Conservation (phyloP, 1,140 invertebrate species). For the Dendroctonus valens region DNA sequence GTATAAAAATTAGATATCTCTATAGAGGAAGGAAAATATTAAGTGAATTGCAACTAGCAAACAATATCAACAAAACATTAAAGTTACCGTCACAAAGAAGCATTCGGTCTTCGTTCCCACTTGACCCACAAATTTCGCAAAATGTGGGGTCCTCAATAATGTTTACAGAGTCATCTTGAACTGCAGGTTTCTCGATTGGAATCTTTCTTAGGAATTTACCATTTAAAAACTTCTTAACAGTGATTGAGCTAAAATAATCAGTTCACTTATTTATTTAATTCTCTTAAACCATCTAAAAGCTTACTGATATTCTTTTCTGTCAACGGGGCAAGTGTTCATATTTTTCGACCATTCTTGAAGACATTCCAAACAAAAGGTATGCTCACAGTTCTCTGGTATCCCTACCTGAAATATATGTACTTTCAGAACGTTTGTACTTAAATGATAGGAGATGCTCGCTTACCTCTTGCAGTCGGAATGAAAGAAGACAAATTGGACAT, state of each 20-base stretch:
- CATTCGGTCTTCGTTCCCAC: slow-evolving; percentile 83
- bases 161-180: slow-evolving; percentile 51
- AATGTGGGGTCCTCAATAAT: slow-evolving; percentile 67
- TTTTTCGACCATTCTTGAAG: slow-evolving; percentile 91
- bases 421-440: slow-evolving; percentile 1
- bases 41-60: neutral
- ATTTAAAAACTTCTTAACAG: slow-evolving; percentile 67
- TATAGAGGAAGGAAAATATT: slow-evolving; percentile 1
- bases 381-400: slow-evolving; percentile 82
- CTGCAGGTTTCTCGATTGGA: slow-evolving; percentile 59
- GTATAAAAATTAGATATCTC: too few relatives aligned
- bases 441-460: neutral
- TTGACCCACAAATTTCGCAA: slow-evolving; percentile 77
- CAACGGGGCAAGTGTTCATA: slow-evolving; percentile 93
- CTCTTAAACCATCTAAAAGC: neutral
- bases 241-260: slow-evolving; percentile 68
- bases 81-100: slow-evolving; percentile 76
- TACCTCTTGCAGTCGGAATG: slow-evolving; percentile 68
- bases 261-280: neutral
- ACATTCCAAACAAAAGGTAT: slow-evolving; percentile 86
- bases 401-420: slow-evolving; percentile 55
- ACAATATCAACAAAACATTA: neutral
- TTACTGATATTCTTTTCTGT: slow-evolving; percentile 63
- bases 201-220: slow-evolving; percentile 63
- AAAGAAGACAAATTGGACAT: slow-evolving; percentile 80